A percentile compares a stretch with the other conserved stretches of the same genome.
Conservation (phyloP, 1,140 invertebrate genomes). For the Neotoxoptera formosana region DNA sequence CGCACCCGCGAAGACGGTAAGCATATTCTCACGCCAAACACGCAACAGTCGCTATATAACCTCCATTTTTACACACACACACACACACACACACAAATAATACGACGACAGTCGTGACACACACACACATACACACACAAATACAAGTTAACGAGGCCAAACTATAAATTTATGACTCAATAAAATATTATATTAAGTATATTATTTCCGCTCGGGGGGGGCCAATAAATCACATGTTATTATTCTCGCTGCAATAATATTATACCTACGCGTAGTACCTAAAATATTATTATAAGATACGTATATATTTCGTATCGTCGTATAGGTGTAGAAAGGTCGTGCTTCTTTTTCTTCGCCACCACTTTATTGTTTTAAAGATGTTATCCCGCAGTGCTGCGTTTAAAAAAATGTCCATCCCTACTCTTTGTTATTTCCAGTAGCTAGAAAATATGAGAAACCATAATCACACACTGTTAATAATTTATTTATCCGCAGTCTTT, state of each 20-base stretch:
- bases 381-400: neutral
- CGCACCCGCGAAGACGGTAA: slow-evolving; percentile 98
- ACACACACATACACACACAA: neutral
- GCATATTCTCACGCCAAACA: slow-evolving; percentile 65
- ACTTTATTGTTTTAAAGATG: neutral
- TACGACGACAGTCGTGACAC: neutral
- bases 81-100: neutral
- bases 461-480: neutral
- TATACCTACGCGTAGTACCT: no score
- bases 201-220: neutral
- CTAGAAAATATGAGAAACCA: neutral
- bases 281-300: neutral
- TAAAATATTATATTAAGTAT: neutral
- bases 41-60: neutral
- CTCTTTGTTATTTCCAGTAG: neutral
- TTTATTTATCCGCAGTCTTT: neutral
- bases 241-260: neutral
- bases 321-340: neutral
- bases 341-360: neutral
- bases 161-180: neutral
- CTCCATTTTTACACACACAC: neutral
- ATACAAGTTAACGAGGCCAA: neutral
- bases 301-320: neutral
- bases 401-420: no score
- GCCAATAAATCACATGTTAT: neutral